These are phyloP conservation scores for Cephus nigrinus DNA, from an alignment of 2,888 invertebrate species.

Conservation along the genomic window DNA sequence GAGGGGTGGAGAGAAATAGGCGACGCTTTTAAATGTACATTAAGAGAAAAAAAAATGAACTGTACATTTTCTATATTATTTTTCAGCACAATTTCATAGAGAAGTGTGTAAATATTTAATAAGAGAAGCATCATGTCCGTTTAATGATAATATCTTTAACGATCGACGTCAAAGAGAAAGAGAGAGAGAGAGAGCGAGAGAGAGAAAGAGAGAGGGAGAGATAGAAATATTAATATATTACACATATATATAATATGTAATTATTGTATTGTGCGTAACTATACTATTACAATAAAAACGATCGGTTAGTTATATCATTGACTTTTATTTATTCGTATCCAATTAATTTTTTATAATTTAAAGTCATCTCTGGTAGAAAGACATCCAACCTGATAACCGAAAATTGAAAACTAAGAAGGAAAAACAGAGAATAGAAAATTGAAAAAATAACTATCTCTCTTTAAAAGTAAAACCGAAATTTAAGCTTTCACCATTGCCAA, in stretches of 20 bases:
- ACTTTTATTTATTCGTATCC: neutral
- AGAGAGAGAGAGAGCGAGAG: slow-evolving; percentile 12
- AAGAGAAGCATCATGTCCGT: slow-evolving; percentile 36
- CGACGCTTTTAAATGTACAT: slow-evolving; percentile 15
- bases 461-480: no score
- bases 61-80: slow-evolving; percentile 37
- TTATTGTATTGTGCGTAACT: slow-evolving; percentile 50
- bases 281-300: slow-evolving; percentile 46
- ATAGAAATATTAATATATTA: slow-evolving; percentile 38
- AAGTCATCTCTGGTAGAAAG: no score
- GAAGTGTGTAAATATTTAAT: slow-evolving; percentile 38
- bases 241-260: slow-evolving; percentile 42
- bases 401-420: no score
- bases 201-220: neutral
- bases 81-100: slow-evolving; percentile 52
- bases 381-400: no score
- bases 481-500: no score
- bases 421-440: no score
- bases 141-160: slow-evolving; percentile 36
- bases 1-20: neutral
- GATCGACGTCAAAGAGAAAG: slow-evolving; percentile 14
- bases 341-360: neutral
- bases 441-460: no score
- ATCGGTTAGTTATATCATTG: slow-evolving; percentile 42
- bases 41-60: slow-evolving; percentile 7